A percentile compares a stretch with the other conserved stretches of the same genome.
Evolutionary conservation across 2,113 vertebrate species (phyloP).

Genomic region (Pleuronectes platessa): DNA sequence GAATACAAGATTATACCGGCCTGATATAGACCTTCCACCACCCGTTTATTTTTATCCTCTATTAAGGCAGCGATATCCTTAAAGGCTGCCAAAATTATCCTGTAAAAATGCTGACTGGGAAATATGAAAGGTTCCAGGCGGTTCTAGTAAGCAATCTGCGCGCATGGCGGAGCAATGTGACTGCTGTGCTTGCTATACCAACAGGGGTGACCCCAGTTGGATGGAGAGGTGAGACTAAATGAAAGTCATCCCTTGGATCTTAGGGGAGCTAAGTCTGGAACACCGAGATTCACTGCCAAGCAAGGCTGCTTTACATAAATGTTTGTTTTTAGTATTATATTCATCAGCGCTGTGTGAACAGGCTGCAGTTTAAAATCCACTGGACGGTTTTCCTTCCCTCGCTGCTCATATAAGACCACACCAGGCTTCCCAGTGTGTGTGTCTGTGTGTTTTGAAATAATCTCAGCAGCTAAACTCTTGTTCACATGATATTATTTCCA

Average conservation of each 20-base stretch:
- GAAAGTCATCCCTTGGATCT: slow-evolving; percentile 78
- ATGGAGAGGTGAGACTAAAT: slow-evolving; percentile 77
- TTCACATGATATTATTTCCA: too few relatives aligned
- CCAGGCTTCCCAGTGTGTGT: neutral
- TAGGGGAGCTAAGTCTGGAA: slow-evolving; percentile 65
- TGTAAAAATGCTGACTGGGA: slow-evolving; percentile 81
- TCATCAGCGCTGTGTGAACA: slow-evolving; percentile 49
- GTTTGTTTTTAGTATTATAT: slow-evolving; percentile 49
- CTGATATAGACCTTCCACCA: slow-evolving; percentile 78
- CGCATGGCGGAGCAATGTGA: slow-evolving; percentile 80
- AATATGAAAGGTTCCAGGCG: slow-evolving; percentile 82
- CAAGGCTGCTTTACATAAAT: slow-evolving; percentile 53
- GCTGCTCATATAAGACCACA: neutral
- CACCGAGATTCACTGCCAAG: slow-evolving; percentile 56
- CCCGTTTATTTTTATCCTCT: slow-evolving; percentile 82
- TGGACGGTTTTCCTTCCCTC: neutral
- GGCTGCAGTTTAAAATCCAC: slow-evolving; percentile 29
- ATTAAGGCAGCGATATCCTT: slow-evolving; percentile 82
- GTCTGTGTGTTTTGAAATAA: too few relatives aligned
- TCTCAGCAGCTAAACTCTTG: too few relatives aligned
- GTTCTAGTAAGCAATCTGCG: slow-evolving; percentile 83
- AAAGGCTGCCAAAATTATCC: slow-evolving; percentile 83
- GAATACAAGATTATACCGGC: slow-evolving; percentile 81
- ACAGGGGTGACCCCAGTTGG: slow-evolving; percentile 81
- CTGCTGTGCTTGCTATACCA: slow-evolving; percentile 82